Conservation (phyloP, 2,888 invertebrate genomes). For the Diploptera punctata region DNA sequence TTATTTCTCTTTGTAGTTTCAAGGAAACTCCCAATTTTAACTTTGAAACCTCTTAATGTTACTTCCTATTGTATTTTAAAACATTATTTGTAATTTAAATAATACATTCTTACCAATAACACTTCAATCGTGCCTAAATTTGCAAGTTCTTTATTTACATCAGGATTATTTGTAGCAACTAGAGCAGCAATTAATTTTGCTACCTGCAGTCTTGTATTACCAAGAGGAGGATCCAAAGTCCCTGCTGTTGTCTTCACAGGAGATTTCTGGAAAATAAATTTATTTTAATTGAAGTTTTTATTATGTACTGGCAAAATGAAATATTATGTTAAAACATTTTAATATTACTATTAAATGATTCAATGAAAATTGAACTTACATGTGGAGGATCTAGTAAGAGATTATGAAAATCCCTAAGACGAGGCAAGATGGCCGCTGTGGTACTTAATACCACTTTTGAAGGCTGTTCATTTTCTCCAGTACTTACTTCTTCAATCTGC, state of each 20-base stretch:
- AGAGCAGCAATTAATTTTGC: conserved; percentile 80
- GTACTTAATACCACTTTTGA: conserved; percentile 67
- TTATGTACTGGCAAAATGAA: no score
- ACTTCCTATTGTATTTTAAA: no score
- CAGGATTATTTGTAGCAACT: conserved; percentile 73
- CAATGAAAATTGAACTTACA: conserved; percentile 59
- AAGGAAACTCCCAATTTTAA: no score
- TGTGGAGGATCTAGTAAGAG: conserved; percentile 73
- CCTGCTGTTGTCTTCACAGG: conserved; percentile 74
- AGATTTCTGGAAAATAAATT: conserved; percentile 59
- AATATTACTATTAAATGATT: no score
- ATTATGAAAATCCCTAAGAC: conserved; percentile 72
- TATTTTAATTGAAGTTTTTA: no score
- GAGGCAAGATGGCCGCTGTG: conserved; percentile 67
- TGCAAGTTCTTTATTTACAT: conserved; percentile 71
- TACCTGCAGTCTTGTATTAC: conserved; percentile 80
- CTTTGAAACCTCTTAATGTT: no score
- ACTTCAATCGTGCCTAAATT: conserved; percentile 62
- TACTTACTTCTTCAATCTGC: neutral
- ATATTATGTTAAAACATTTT: no score
- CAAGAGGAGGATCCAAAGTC: conserved; percentile 75
- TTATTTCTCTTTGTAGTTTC: no score
- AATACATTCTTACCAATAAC: conserved; percentile 57
- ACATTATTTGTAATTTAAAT: no score
- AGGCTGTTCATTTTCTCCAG: conserved; percentile 63